Evolutionary conservation across 2,113 vertebrate genomes (phyloP), one percentile per base, ranked within the genome.

Genomic region (Salvator merianae): DNA sequence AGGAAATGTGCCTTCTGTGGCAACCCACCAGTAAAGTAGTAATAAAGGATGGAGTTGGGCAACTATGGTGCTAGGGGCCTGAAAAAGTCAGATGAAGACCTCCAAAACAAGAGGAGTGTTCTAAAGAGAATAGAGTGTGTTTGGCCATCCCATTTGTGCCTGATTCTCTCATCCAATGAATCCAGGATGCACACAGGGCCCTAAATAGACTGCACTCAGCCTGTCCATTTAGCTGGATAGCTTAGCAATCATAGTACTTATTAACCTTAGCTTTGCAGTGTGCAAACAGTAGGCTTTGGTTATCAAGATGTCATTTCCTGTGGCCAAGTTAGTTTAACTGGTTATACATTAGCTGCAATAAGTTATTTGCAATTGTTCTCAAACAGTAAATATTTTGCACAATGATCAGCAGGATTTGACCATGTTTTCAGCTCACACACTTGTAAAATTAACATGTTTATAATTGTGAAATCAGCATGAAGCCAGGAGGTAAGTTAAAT

Each of bases 291-390:
- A 24, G 2, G 2, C 63, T 77, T 12, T 77, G 30, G 3, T 53
- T 30, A 77, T 66, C 55, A 63, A 63, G 36, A 65, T 71, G 77
- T 0, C 0, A 63, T 75, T 55, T 14, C 36, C 75, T 34, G 18
- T 32, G 26, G 34, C n/a, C 75, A 85, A 84, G 63, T 2, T 38
- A 70, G 81, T 84, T 78, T 73, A 73, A 26, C 40, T 28, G 55
- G 59, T 83, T 83, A 87, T 65, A 79, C 34, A 73, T 83, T n/a
- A 84, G 53, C 79, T 77, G 71, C 78, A 81, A 63, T 34, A 80
- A 40, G 65, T 86, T 47, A 77, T 53, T 12, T 62, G 53, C 50
- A n/a, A 43, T 79, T 32, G 0, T 62, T 91, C 43, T 74, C 30
- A n/a, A n/a, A 63, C 32, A 1, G 10, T 81, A 55, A 82, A 36